These are phyloP conservation scores for Rhagonycha lutea DNA, from an alignment of 2,888 invertebrate species.

Conservation along the genomic window DNA sequence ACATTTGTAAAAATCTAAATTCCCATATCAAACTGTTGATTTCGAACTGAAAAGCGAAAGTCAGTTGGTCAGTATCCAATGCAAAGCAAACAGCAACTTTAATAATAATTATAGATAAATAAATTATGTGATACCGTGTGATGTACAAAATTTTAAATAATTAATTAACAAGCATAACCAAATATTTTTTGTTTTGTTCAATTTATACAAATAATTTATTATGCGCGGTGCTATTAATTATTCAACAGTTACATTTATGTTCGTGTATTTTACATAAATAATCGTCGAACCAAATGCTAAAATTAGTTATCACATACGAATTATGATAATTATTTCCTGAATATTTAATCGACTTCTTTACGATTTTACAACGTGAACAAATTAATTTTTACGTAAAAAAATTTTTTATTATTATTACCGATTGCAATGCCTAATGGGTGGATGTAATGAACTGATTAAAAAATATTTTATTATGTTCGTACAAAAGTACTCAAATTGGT, in stretches of 20 bases:
- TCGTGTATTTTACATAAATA: slow-evolving; percentile 8
- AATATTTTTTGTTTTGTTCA: not conserved
- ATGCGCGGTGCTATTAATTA: not conserved
- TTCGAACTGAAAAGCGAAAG: not conserved
- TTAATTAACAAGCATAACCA: not conserved
- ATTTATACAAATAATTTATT: not conserved
- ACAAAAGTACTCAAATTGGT: not conserved
- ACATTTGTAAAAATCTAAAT: no score
- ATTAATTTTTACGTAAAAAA: not conserved
- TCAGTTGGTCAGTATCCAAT: not conserved
- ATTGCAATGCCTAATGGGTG: not conserved
- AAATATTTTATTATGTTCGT: not conserved
- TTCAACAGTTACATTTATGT: not conserved
- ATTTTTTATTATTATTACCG: not conserved
- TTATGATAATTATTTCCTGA: slow-evolving; percentile 10
- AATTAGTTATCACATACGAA: slow-evolving; percentile 6
- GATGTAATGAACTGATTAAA: not conserved
- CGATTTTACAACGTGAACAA: not conserved
- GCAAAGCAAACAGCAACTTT: not conserved
- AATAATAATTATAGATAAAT: not conserved
- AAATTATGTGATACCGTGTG: not conserved
- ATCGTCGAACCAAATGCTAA: slow-evolving; percentile 7
- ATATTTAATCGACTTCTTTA: not conserved
- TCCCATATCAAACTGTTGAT: no score
- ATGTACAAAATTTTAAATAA: not conserved